A percentile compares a stretch with the other conserved stretches of the same genome.
Evolutionary conservation across 2,113 vertebrate genomes (phyloP).

Genomic region (Tretioscincus oriximinensis): DNA sequence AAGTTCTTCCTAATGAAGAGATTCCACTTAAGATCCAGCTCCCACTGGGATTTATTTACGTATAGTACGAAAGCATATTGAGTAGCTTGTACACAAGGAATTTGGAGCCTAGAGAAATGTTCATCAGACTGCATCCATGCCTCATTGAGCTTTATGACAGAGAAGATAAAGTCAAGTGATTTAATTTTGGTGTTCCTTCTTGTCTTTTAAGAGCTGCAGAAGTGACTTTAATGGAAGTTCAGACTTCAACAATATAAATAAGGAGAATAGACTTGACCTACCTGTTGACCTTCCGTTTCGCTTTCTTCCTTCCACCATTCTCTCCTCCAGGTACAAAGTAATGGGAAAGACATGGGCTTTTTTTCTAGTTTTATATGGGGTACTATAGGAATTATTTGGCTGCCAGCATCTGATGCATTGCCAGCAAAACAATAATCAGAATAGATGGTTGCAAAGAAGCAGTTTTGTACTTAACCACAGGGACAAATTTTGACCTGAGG

Average conservation of each 20-base stretch:
- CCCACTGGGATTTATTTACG: slow-evolving; percentile 3
- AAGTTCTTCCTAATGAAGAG: slow-evolving; percentile 6
- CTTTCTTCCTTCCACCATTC: background rate
- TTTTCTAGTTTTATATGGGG: background rate
- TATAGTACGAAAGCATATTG: background rate
- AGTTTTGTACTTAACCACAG: background rate
- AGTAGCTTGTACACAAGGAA: background rate
- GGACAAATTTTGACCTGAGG: background rate
- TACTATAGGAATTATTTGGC: background rate
- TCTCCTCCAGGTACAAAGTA: background rate
- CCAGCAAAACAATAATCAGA: background rate
- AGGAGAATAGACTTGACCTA: slow-evolving; percentile 31
- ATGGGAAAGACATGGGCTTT: background rate
- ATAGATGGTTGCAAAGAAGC: background rate
- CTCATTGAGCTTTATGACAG: slow-evolving; percentile 47
- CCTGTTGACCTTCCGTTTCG: background rate
- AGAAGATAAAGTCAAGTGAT: slow-evolving; percentile 28
- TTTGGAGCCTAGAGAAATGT: rapidly evolving
- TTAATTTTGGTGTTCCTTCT: slow-evolving; percentile 46
- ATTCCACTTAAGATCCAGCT: slow-evolving; percentile 26
- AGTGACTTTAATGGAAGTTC: slow-evolving; percentile 49
- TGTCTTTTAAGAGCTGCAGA: slow-evolving; percentile 56
- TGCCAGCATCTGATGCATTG: background rate
- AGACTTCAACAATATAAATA: slow-evolving; percentile 56
- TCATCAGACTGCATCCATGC: slow-evolving; percentile 46